These are phyloP conservation scores for Phaonia tiefii DNA, from an alignment of 2,888 invertebrate genomes.

Conservation along the genomic window DNA sequence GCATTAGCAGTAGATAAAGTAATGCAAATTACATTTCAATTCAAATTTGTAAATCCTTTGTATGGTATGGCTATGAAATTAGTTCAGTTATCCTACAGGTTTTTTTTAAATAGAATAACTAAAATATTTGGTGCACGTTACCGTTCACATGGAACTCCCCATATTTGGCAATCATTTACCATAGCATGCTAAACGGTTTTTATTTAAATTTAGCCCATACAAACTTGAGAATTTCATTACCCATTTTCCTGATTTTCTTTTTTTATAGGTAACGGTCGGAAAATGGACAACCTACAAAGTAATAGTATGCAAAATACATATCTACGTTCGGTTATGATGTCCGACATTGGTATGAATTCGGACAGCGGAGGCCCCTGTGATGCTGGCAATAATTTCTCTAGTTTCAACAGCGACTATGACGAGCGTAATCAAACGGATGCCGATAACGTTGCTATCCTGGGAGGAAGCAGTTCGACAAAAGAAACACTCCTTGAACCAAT, in stretches of 20 bases:
- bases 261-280: constrained; percentile 52
- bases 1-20: no score
- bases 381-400: constrained; percentile 75
- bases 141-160: no score
- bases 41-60: no score
- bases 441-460: constrained; percentile 79
- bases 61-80: no score
- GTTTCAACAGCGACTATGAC: constrained; percentile 78
- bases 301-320: constrained; percentile 77
- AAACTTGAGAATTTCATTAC: neutral
- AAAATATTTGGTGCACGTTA: no score
- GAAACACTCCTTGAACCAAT: constrained; percentile 82
- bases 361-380: constrained; percentile 65
- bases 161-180: no score
- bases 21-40: no score
- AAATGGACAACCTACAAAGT: constrained; percentile 43
- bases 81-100: no score
- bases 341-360: constrained; percentile 72
- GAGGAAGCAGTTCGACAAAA: constrained; percentile 72
- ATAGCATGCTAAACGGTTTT: neutral
- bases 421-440: constrained; percentile 75
- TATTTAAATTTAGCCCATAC: neutral
- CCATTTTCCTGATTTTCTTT: constrained; percentile 39
- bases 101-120: no score
- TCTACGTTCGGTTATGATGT: constrained; percentile 78